Percentiles rank a stretch among this genome's conserved stretches.
phyloP scores from a whole-genome alignment of 2,113 vertebrate species.

The Rhizomys pruinosus region DNA sequence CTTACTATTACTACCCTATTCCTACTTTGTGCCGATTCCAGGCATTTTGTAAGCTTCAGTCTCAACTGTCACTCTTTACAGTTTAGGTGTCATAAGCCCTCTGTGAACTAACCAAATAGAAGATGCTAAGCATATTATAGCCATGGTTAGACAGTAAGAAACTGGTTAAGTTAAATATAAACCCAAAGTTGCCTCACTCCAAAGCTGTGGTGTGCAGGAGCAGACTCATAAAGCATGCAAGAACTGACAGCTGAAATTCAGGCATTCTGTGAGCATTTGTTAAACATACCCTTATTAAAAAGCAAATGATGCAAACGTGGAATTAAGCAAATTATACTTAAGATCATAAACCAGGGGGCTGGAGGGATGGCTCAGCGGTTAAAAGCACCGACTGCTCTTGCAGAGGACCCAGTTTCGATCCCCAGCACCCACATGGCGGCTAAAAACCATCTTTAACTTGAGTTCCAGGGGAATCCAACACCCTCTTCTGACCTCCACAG shows the following conservation, averaged over 20 bases:
- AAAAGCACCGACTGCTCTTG: too few species aligned
- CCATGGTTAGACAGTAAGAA: not conserved
- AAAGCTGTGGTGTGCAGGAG: conserved; percentile 5
- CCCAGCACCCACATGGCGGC: too few species aligned
- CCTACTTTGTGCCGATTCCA: not conserved
- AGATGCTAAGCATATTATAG: not conserved
- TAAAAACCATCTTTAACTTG: too few species aligned
- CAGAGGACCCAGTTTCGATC: too few species aligned
- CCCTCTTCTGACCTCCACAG: too few species aligned
- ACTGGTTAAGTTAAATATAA: conserved; percentile 19
- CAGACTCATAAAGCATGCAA: conserved; percentile 24
- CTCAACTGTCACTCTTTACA: not conserved
- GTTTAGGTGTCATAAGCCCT: not conserved
- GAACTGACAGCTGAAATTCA: not conserved
- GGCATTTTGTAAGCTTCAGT: conserved; percentile 7
- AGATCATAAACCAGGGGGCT: conserved; percentile 14
- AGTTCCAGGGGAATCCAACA: too few species aligned
- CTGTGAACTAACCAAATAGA: not conserved
- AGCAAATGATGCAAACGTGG: conserved; percentile 36
- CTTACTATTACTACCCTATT: not conserved
- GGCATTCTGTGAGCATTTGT: conserved; percentile 48
- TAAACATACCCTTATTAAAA: conserved; percentile 6
- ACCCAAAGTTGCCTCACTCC: conserved; percentile 1
- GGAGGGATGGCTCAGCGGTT: too few species aligned
- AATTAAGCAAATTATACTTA: conserved; percentile 33